Conservation (phyloP, 2,797 vertebrate species). For the Gambelia wislizenii region DNA sequence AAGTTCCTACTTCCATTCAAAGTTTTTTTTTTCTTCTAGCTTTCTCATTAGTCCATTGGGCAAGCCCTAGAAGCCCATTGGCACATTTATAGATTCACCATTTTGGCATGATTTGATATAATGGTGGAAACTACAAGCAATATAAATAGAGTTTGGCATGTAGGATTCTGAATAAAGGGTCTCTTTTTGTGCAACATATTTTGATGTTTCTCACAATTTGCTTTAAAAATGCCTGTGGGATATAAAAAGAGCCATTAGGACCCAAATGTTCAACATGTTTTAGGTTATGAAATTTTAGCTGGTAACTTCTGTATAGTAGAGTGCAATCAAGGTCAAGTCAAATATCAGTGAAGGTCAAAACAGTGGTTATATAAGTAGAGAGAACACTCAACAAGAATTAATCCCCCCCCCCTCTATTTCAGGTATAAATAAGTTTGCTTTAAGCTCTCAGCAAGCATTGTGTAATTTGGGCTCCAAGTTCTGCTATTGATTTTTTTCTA, state of each 20-base stretch:
- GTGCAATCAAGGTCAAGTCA: neutral
- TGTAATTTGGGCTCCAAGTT: slow-evolving; percentile 1
- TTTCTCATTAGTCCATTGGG: neutral
- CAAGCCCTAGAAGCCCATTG: neutral
- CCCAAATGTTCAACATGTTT: neutral
- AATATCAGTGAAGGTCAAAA: slow-evolving; percentile 9
- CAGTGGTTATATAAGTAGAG: neutral
- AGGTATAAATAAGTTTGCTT: slow-evolving; percentile 9
- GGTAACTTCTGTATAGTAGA: neutral
- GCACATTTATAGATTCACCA: neutral
- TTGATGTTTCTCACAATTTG: neutral
- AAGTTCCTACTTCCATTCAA: neutral
- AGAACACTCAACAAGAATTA: neutral
- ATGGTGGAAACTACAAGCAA: neutral
- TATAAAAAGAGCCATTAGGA: neutral
- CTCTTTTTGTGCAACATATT: neutral
- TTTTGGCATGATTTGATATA: neutral
- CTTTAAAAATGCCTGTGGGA: neutral
- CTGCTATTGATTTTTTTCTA: slow-evolving; percentile 13
- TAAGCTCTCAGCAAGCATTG: slow-evolving; percentile 26
- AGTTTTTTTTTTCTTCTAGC: no score
- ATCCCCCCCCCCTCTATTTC: neutral
- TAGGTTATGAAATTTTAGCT: neutral
- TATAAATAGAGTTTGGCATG: neutral
- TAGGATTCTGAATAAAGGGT: neutral